phyloP scores from a whole-genome alignment of 2,113 vertebrate species.

The Hemicordylus capensis region DNA sequence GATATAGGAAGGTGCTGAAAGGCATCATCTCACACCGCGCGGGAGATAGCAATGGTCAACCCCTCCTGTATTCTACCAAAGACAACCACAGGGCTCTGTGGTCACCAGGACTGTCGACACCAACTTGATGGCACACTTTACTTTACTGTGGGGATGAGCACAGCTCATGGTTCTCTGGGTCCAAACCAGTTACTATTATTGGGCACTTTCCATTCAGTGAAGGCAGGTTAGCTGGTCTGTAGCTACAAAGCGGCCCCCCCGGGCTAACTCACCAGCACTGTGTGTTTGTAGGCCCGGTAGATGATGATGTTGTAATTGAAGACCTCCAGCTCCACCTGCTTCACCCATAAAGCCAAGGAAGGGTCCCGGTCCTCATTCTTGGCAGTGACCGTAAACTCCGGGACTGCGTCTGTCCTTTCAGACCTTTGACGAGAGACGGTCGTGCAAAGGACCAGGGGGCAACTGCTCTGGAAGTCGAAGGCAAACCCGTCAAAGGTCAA shows the following conservation, averaged over 20 bases:
- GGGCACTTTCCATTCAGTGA: background rate
- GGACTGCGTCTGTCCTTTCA: constrained; percentile 71
- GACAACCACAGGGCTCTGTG: no score
- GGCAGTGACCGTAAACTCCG: constrained; percentile 82
- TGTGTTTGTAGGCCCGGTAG: constrained; percentile 93
- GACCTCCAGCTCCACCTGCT: constrained; percentile 88
- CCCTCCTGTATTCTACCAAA: no score
- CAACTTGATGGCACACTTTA: no score
- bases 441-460: constrained; percentile 85
- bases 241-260: background rate
- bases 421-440: constrained; percentile 64
- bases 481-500: constrained; percentile 88
- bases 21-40: no score
- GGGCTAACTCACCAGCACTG: constrained; percentile 86
- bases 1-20: no score
- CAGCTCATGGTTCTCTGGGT: no score
- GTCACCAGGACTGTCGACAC: no score
- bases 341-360: constrained; percentile 92
- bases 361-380: constrained; percentile 94
- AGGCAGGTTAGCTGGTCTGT: no score
- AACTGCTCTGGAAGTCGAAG: constrained; percentile 97
- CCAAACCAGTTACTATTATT: no score
- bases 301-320: constrained; percentile 90
- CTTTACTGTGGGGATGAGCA: no score
- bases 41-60: no score